Percentiles rank a stretch among this genome's conserved stretches.
These are phyloP conservation scores for Drosophila melanogaster DNA, from an alignment of 1,140 invertebrate genomes.

Conservation along the genomic window Release_6_plus_ISO1_MT NT_037436.4:19159501-19160000, in stretches of 20 bases:
- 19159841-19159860: conserved; percentile 56
- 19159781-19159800: conserved; percentile 69
- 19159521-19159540: not conserved
- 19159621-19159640: conserved; percentile 42
- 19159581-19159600: conserved; percentile 1
- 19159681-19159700: conserved; percentile 33
- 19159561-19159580: conserved; percentile 39
- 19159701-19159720: conserved; percentile 2
- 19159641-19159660: conserved; percentile 41
- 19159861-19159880: conserved; percentile 29
- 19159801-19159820: conserved; percentile 84
- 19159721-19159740: not conserved
- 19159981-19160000: conserved; percentile 59
- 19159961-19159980: conserved; percentile 77
- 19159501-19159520: conserved; percentile 6
- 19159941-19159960: conserved; percentile 84
- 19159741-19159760: too few relatives aligned
- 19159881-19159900: conserved; percentile 3
- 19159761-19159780: conserved; percentile 40
- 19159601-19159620: not conserved
- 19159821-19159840: conserved; percentile 83
- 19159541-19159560: conserved; percentile 39
- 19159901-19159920: conserved; percentile 14
- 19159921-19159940: conserved; percentile 59
- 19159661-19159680: conserved; percentile 9